Percentiles rank a stretch among this genome's conserved stretches.
Evolutionary conservation across 2,888 invertebrate species (phyloP).

Genomic region (Candidula unifasciata): DNA sequence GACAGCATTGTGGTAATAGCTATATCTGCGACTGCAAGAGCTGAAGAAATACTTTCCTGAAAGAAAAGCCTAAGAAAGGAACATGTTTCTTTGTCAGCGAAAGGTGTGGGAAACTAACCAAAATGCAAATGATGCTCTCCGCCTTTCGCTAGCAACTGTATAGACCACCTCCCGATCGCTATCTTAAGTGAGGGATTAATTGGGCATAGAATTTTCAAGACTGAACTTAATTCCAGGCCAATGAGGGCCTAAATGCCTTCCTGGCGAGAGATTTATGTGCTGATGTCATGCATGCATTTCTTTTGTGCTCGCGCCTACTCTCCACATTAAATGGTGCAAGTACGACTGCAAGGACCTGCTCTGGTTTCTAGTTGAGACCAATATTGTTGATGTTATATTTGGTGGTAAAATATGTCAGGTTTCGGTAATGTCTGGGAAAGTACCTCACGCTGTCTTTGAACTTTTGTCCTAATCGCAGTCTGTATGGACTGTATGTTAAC

Average conservation of each 20-base stretch:
- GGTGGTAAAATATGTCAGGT: too few relatives aligned
- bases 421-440: too few relatives aligned
- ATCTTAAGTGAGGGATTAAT: constrained; percentile 20
- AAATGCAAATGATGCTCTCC: not conserved
- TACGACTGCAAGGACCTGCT: not conserved
- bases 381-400: not conserved
- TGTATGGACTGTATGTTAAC: too few relatives aligned
- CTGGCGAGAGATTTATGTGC: constrained; percentile 9
- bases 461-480: too few relatives aligned
- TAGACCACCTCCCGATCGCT: constrained; percentile 6
- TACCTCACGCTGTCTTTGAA: too few relatives aligned
- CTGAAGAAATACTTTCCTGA: not conserved
- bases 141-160: not conserved
- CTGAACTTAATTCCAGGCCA: constrained; percentile 15
- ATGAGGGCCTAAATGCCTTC: not conserved
- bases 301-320: not conserved
- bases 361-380: not conserved
- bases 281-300: constrained; percentile 22
- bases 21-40: too few relatives aligned
- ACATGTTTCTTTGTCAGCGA: not conserved
- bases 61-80: not conserved
- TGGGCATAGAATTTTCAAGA: constrained; percentile 4
- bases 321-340: not conserved
- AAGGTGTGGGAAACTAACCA: not conserved
- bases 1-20: too few relatives aligned